Evolutionary conservation across 1,140 invertebrate genomes (phyloP), one percentile per base, ranked within the genome.

Genomic region (Panagrolaimus sp.): DNA sequence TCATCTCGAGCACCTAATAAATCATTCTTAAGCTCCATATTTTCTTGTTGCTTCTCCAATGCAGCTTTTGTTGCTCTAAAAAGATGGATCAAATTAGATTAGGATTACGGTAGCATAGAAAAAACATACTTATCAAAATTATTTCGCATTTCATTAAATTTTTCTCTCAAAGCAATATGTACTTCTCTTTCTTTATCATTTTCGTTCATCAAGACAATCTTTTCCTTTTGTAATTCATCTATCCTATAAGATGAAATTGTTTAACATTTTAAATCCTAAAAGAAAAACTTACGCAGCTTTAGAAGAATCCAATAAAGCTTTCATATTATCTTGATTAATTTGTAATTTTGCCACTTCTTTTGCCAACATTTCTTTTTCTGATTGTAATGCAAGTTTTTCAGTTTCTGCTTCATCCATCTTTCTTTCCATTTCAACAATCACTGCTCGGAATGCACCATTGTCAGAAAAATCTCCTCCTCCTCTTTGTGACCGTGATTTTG

Each of bases 51-150:
- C 7, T 38, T 38, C 2, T 38, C 31, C 31, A 38, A 7, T 38
- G 31, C 31, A 38, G 31, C 31, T 38, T 38, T 38, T 38, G 31
- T 38, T 4, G 31, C 31, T 38, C 31, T 38, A 38, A 38, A 38
- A 38, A 38, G 31, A 38, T 38, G 2, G 7, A 38, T 38, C 2
- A 38, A 4, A 7, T 38, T 38, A 7, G 31, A 38, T n/a, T n/a
- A n/a, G n/a, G n/a, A n/a, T n/a, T 38, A 38, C 31, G 2, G 31
- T 38, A 38, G 31, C 31, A 38, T n/a, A 38, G 2, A 38, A 38
- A 57, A 57, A 57, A 57, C 51, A 11, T 57, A 57, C 51, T 57
- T 20, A 27, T 57, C 51, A 57, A 57, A 57, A 20, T 57, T 57
- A 27, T 57, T 57, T 20, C 20, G 20, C 51, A 57, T 57, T 27